phyloP scores from a whole-genome alignment of 30 jellyfish, hydroid and myxozoan species.

The Chrysaora quinquecirrha region DNA sequence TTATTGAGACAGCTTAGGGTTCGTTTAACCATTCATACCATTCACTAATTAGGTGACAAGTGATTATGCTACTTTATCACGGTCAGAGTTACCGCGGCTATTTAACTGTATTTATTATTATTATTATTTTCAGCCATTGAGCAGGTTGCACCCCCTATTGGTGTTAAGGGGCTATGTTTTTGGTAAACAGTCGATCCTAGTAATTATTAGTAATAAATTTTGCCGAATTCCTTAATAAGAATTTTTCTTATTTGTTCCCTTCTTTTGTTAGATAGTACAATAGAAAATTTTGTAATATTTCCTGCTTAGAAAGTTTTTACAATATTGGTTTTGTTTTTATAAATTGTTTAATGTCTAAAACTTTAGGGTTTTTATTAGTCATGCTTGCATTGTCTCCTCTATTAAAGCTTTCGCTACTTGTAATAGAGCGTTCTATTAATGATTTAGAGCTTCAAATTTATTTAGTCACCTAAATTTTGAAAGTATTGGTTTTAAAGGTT shows the following conservation, averaged over 20 bases:
- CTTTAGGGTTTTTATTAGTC: conserved; percentile 33
- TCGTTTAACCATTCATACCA: conserved; percentile 76
- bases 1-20: conserved; percentile 69
- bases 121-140: conserved; percentile 17
- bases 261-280: conserved; percentile 25
- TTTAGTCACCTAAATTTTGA: conserved; percentile 5
- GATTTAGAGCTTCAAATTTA: not conserved
- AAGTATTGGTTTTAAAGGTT: not conserved
- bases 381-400: conserved; percentile 52
- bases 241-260: not conserved
- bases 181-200: conserved; percentile 66
- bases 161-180: conserved; percentile 54
- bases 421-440: conserved; percentile 48
- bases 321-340: conserved; percentile 1
- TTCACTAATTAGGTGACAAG: conserved; percentile 72
- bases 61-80: conserved; percentile 80
- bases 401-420: not conserved
- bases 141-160: conserved; percentile 57
- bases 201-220: not conserved
- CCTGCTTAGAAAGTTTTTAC: not conserved
- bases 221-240: conserved; percentile 75
- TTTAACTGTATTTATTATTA: not conserved
- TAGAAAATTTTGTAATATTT: not conserved
- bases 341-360: conserved; percentile 27
- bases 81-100: conserved; percentile 83